phyloP scores from a whole-genome alignment of 2,888 invertebrate genomes.

The Nezara viridula region DNA sequence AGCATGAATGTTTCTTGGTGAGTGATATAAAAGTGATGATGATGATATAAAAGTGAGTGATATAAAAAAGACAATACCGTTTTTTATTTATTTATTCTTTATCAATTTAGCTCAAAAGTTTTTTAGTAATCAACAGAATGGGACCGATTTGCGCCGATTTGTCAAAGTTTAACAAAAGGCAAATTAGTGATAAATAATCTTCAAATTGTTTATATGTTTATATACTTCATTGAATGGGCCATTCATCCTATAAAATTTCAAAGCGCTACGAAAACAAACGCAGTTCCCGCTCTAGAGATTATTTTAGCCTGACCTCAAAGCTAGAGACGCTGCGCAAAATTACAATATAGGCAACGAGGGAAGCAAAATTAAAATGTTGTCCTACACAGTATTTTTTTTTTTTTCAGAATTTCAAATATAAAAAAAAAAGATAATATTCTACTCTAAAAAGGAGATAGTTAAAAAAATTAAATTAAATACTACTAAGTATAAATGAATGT shows the following conservation, averaged over 20 bases:
- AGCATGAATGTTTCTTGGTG: no score
- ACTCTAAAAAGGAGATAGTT: not conserved
- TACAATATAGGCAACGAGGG: slow-evolving; percentile 10
- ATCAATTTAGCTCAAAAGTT: no score
- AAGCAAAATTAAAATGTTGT: not conserved
- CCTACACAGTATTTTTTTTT: not conserved
- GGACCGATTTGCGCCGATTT: no score
- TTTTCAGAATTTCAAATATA: not conserved
- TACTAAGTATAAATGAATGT: no score
- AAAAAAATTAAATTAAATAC: not conserved
- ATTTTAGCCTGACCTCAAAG: slow-evolving; percentile 20
- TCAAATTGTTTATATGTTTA: no score
- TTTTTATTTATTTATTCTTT: no score
- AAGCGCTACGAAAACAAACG: not conserved
- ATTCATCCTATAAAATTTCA: not conserved
- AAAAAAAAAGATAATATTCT: not conserved
- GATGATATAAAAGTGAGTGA: no score
- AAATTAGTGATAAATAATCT: no score
- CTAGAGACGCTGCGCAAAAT: not conserved
- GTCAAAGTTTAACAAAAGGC: no score
- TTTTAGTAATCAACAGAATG: no score
- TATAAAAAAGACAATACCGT: no score
- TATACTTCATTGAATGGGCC: not conserved
- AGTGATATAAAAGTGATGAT: no score
- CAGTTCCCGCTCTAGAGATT: not conserved